These are phyloP conservation scores for Oryzias woworae DNA, from an alignment of 2,113 vertebrate species.

Conservation along the genomic window DNA sequence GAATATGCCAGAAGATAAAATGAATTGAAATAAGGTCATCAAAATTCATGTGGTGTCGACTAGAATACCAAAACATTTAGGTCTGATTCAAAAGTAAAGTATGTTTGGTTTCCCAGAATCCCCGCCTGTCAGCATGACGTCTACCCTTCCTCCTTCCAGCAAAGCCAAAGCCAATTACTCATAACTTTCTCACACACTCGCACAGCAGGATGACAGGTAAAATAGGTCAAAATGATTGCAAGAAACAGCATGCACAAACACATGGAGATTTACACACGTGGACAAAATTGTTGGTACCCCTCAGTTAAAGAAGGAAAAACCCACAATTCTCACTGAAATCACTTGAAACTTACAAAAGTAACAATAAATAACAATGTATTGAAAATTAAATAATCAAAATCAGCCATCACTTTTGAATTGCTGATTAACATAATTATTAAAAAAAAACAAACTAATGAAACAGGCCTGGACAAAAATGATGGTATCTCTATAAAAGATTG, in stretches of 20 bases:
- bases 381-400: no score
- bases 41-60: background rate
- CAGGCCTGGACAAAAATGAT: no score
- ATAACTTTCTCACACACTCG: slow-evolving; percentile 7
- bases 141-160: slow-evolving; percentile 43
- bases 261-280: slow-evolving; percentile 20
- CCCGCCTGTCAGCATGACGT: slow-evolving; percentile 41
- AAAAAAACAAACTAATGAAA: no score
- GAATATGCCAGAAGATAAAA: no score
- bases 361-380: no score
- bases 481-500: no score
- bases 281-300: no score
- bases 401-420: no score
- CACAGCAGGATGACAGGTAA: slow-evolving; percentile 15
- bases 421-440: no score
- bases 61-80: slow-evolving; percentile 1
- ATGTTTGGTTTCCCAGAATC: slow-evolving; percentile 27
- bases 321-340: no score
- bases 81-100: slow-evolving; percentile 16
- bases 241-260: slow-evolving; percentile 16
- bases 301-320: no score
- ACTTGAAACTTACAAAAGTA: no score
- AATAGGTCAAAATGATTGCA: slow-evolving; percentile 33
- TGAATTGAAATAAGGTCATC: background rate
- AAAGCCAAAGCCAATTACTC: slow-evolving; percentile 15